These are phyloP conservation scores for Acestrorhynchus altus DNA, from an alignment of 2,797 vertebrate genomes.

Conservation along the genomic window DNA sequence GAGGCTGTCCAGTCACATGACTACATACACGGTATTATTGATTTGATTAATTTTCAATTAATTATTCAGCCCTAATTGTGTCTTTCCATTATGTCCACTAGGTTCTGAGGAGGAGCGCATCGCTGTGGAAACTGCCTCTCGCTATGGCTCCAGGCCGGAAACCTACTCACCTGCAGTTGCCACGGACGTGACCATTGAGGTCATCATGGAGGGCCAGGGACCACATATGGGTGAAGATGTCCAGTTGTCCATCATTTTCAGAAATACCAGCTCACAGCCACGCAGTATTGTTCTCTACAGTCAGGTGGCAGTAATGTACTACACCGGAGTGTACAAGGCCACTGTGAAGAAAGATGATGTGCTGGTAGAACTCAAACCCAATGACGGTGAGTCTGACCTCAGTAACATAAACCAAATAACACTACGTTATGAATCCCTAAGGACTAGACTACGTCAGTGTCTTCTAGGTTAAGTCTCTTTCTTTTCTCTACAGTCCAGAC, in stretches of 20 bases:
- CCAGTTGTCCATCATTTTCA: slow-evolving; percentile 30
- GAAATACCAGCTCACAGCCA: slow-evolving; percentile 29
- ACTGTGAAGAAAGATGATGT: slow-evolving; percentile 42
- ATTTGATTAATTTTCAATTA: not conserved
- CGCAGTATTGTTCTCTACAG: slow-evolving; percentile 30
- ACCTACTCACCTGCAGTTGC: slow-evolving; percentile 72
- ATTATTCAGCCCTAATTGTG: no score
- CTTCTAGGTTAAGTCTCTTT: not conserved
- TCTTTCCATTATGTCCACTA: slow-evolving; percentile 55
- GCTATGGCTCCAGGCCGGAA: slow-evolving; percentile 84
- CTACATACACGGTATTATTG: no score
- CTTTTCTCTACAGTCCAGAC: slow-evolving; percentile 67
- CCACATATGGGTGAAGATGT: slow-evolving; percentile 45
- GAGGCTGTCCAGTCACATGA: no score
- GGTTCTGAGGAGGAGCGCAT: slow-evolving; percentile 89
- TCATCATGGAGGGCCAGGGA: slow-evolving; percentile 54
- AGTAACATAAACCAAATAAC: not conserved
- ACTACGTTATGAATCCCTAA: no score
- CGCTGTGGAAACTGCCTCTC: slow-evolving; percentile 86
- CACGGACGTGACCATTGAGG: slow-evolving; percentile 79
- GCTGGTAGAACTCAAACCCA: slow-evolving; percentile 32
- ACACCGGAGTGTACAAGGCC: slow-evolving; percentile 41
- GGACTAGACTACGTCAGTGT: no score
- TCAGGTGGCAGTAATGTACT: slow-evolving; percentile 45
- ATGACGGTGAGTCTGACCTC: slow-evolving; percentile 22